Base-by-base conservation (phyloP, 2,797 vertebrate species). In the Enteromius viviparus region DNA sequence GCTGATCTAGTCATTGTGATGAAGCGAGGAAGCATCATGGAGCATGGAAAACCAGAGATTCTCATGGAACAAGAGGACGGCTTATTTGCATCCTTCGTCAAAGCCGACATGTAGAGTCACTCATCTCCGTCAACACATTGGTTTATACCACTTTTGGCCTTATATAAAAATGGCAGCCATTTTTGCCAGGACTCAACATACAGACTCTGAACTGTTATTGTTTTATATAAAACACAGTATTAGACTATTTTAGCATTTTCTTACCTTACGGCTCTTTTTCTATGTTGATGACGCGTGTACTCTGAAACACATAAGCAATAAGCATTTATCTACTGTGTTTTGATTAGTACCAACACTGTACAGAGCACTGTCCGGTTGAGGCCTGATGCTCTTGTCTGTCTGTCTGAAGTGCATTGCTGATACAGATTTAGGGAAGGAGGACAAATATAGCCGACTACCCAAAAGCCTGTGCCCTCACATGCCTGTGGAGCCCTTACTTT, bases 1-100 rank as follows among this genome's bases (percentile, higher is more conserved):
- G 97, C 97, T 2, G 98, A 99, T 85, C 89, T 98, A 88, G 98
- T 99, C 82, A 99, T 99, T 0, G 98, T 99, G 91, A 99, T 99
- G 97, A 98, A 97, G 91, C 88, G 98, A 86, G 98, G 98, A 60
- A 97, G 96, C 91, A 99, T 99, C 88, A 87, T 99, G 89, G 98
- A 99, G 88, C 96, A 97, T 0, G 97, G 97, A 86, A 98, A 95
- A 17, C 98, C 98, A 0, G 95, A 97, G 92, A 95, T 94, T 62
- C 95, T 99, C 0, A 89, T 99, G 88, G 96, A 96, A 89, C 96
- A 93, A 85, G 97, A 98, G 89, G 96, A 97, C 0, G 93, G 97
- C 78, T 92, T 99, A 90, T 99, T 99, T 8, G 96, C 98, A 14
- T 99, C 97, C 0, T 98, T 99, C 45, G 97, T 99, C 86, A 95